Base-by-base conservation (phyloP, 1,140 invertebrate genomes). In the Drosophila busckii region DNA sequence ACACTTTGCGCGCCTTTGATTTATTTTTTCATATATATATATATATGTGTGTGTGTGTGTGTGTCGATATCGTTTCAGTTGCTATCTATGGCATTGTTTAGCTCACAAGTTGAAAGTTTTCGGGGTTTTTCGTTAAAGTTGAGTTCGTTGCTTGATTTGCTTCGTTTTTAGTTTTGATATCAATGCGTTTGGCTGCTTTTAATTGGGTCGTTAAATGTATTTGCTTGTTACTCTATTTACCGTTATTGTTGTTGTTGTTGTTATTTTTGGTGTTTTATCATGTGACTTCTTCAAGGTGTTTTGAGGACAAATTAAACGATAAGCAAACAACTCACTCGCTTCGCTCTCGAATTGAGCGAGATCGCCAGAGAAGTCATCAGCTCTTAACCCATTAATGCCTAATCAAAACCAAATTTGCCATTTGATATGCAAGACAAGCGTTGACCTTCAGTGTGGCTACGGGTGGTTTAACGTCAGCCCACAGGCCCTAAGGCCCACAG, bases 181-280 rank as follows among this genome's bases (percentile, higher is more conserved):
- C 73, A 80, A 56, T 75, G 49, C 64, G 41, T 66, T 67, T 44
- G 38, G 69, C 48, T 70, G 67, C 60, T 82, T 80, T 80, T 80
- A 80, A 80, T 80, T 80, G 75, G 75, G 75, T 80, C 75, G 75
- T 80, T 80, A 80, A 80, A 80, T 69, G 70, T 62, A 69, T 59
- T 55, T 50, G 45, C 17, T 62, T 56, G n/a, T 50, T 42, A n/a
- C 22, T 28, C 15, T 35, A 37, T 62, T 44, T 35, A 23, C 58
- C 29, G 28, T 42, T 54, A 41, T 52, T 34, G 46, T 28, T 28
- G 26, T 31, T 45, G 45, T 62, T 42, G 45, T 60, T 59, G 3
- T 9, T 40, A 5, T 46, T 34, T 35, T 49, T 29, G 42, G 25
- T 35, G 19, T 42, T 55, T 61, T 61, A 55, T 61, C 58, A 56